phyloP scores from a whole-genome alignment of 2,113 vertebrate species.

The Oreochromis spilurus region DNA sequence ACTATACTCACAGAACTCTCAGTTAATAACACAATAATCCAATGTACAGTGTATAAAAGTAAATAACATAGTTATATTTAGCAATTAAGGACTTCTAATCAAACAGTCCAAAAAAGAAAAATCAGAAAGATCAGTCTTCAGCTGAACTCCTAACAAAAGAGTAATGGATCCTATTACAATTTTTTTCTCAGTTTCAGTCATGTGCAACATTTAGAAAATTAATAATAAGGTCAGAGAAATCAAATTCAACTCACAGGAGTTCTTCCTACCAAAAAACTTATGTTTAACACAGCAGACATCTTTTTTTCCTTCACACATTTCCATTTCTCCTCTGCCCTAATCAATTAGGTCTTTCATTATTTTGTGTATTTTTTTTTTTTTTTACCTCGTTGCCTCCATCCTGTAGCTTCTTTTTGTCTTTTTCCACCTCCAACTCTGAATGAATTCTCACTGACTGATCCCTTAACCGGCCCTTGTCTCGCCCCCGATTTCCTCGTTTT shows the following conservation, averaged over 20 bases:
- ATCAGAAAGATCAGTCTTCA: neutral
- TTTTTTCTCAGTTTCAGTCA: neutral
- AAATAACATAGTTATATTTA: neutral
- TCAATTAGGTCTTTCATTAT: neutral
- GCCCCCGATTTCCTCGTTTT: neutral
- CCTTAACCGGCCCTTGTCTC: neutral
- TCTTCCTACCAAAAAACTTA: neutral
- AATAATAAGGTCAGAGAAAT: neutral
- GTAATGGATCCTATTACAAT: neutral
- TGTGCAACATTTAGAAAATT: neutral
- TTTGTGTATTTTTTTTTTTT: neutral
- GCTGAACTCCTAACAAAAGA: neutral
- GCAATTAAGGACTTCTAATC: neutral
- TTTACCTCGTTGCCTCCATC: neutral
- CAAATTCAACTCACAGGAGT: neutral
- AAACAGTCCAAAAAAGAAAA: neutral
- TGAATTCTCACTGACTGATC: slow-evolving; percentile 11
- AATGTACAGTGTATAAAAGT: neutral
- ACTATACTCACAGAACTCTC: neutral
- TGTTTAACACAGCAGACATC: neutral
- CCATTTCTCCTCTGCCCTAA: neutral
- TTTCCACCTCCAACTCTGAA: slow-evolving; percentile 13
- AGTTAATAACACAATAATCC: neutral
- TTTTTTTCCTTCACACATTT: neutral
- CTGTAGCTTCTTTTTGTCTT: neutral